Evolutionary conservation across 2,797 vertebrate species (phyloP).

Genomic region (Anisognathus igniventris): DNA sequence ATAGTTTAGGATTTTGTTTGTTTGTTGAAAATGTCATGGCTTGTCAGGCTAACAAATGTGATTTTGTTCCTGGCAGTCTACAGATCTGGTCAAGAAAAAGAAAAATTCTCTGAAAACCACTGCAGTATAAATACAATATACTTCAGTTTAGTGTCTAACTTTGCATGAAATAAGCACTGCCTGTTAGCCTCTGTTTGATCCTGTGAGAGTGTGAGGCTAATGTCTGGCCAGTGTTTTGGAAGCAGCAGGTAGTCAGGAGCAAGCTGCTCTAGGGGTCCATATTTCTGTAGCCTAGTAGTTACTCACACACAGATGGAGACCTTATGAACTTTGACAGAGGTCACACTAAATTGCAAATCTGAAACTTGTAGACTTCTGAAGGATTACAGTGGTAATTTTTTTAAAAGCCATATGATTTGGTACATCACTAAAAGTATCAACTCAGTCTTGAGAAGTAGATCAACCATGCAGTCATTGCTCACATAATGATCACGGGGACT

Average conservation of each 20-base stretch:
- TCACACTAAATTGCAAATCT: slow-evolving; percentile 89
- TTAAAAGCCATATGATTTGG: slow-evolving; percentile 14
- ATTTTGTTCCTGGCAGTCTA: slow-evolving; percentile 16
- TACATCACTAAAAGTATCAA: slow-evolving; percentile 18
- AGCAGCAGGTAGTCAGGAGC: slow-evolving; percentile 96
- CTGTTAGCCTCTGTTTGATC: slow-evolving; percentile 91
- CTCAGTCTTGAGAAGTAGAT: slow-evolving; percentile 2
- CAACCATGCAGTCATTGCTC: background rate
- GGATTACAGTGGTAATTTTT: slow-evolving; percentile 53
- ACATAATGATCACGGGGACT: background rate
- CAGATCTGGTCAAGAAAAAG: slow-evolving; percentile 38
- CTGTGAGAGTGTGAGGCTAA: slow-evolving; percentile 85
- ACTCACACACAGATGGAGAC: slow-evolving; percentile 93
- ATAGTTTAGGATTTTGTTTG: slow-evolving; percentile 26
- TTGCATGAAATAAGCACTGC: slow-evolving; percentile 85
- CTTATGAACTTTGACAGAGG: slow-evolving; percentile 92
- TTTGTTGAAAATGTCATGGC: slow-evolving; percentile 36
- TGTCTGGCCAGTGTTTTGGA: slow-evolving; percentile 97
- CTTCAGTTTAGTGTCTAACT: slow-evolving; percentile 70
- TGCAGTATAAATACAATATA: slow-evolving; percentile 55
- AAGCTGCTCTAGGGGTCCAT: slow-evolving; percentile 89
- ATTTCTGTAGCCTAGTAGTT: slow-evolving; percentile 83
- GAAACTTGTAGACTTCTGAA: slow-evolving; percentile 75
- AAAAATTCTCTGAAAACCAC: slow-evolving; percentile 39
- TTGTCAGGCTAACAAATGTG: slow-evolving; percentile 53